Evolutionary conservation across 1,140 invertebrate genomes (phyloP), one percentile per base, ranked within the genome.

Genomic region (Heliconius congener): DNA sequence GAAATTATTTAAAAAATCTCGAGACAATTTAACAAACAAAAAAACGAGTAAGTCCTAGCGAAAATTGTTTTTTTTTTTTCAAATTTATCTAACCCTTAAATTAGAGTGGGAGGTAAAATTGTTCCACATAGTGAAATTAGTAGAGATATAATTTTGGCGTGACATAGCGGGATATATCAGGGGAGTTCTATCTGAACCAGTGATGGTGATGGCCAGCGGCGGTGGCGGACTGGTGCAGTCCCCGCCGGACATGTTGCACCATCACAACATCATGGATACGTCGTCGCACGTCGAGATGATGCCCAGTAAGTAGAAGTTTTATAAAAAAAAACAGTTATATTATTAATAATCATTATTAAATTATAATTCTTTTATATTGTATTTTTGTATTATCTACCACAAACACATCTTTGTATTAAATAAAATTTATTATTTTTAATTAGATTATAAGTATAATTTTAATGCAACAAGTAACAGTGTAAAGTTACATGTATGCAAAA

Each of bases 141-240:
- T 50, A 73, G 72, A 46, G 6, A 46, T 27, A 66, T 27, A n/a
- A 66, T 66, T 66, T 66, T 30, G 60, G 60, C 60, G 60, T 60
- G 57, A 60, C 9, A 27, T 30, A 76, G 57, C 75, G 76, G 78
- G 73, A 78, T 81, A 78, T 76, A 70, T 77, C 75, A 71, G 19
- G 55, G 71, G 75, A 76, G 79, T 77, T 73, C 76, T 52, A 77
- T 82, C 73, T 83, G 73, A 83, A 83, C 83, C 86, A 90, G 91
- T 88, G 88, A 94, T 94, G 91, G 93, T 94, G 86, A 94, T 94
- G 93, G 93, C 93, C 86, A 93, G 91, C 83, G 93, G 91, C 73
- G 93, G 91, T 91, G 92, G 92, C 83, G 93, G 91, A 86, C 92
- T 94, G 87, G 90, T 94, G 80, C 93, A 94, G 90, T 94, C 93